These are phyloP conservation scores for Pimephales promelas DNA, from an alignment of 2,113 vertebrate genomes.

Conservation along the genomic window DNA sequence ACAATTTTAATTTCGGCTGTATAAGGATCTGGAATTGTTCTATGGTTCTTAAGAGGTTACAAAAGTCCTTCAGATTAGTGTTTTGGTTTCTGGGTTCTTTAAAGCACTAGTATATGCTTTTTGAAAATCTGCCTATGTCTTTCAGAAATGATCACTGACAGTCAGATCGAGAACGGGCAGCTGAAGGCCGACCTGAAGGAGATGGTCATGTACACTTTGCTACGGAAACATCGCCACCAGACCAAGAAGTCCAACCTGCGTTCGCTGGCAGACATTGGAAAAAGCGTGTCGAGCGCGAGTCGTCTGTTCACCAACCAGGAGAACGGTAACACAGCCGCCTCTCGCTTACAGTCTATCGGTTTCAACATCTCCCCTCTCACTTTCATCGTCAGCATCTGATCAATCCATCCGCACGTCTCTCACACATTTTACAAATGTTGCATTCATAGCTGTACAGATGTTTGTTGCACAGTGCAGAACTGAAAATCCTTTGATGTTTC, in stretches of 20 bases:
- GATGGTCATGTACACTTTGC: slow-evolving; percentile 90
- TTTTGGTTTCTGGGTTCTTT: not conserved
- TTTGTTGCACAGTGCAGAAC: not conserved
- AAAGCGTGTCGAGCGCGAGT: slow-evolving; percentile 98
- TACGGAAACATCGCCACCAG: slow-evolving; percentile 94
- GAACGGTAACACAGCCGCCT: slow-evolving; percentile 78
- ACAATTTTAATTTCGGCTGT: no score
- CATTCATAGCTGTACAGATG: not conserved
- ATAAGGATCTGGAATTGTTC: not conserved
- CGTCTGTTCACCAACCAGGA: slow-evolving; percentile 92
- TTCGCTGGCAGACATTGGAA: slow-evolving; percentile 96
- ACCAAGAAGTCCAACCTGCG: slow-evolving; percentile 99
- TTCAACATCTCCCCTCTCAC: not conserved
- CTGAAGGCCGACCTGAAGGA: slow-evolving; percentile 90
- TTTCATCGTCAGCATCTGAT: slow-evolving; percentile 13
- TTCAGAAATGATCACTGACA: slow-evolving; percentile 90
- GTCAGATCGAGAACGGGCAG: slow-evolving; percentile 88
- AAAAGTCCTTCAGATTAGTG: not conserved
- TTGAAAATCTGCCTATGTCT: not conserved
- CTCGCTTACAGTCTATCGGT: not conserved
- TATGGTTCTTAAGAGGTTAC: not conserved
- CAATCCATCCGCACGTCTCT: slow-evolving; percentile 12
- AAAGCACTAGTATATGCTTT: not conserved
- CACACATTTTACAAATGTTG: not conserved
- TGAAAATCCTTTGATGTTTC: slow-evolving; percentile 3